phyloP scores from a whole-genome alignment of 2,888 invertebrate species.

The Eupithecia inturbata region DNA sequence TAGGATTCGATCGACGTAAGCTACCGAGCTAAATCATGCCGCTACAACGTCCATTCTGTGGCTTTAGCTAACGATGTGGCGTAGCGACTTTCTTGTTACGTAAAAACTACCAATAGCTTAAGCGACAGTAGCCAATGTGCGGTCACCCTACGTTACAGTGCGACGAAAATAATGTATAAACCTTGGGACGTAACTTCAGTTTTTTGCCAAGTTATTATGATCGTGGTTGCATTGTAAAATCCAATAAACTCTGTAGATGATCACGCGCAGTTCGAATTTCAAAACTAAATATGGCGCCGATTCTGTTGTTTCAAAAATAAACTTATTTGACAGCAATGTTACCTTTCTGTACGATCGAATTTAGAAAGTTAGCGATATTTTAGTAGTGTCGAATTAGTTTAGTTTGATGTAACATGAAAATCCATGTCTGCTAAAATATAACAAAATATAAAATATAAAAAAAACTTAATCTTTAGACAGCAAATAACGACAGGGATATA shows the following conservation, averaged over 20 bases:
- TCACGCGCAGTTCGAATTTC: neutral
- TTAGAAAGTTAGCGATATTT: neutral
- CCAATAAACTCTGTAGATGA: neutral
- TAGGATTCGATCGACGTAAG: neutral
- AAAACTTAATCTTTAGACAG: neutral
- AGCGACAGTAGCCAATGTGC: neutral
- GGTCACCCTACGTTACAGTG: neutral
- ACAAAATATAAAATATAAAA: neutral
- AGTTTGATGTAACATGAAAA: too few relatives aligned
- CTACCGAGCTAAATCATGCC: neutral
- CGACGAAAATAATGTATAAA: neutral
- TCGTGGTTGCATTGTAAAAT: neutral
- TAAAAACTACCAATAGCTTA: neutral
- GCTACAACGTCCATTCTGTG: neutral
- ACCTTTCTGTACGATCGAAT: neutral
- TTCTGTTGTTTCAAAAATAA: neutral
- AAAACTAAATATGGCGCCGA: neutral
- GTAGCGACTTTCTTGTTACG: too few relatives aligned
- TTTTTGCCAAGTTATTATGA: neutral
- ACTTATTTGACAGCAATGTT: too few relatives aligned
- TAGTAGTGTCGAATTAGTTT: neutral
- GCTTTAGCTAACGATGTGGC: neutral
- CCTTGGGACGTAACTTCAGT: neutral
- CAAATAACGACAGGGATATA: neutral
- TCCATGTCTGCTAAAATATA: too few relatives aligned